phyloP scores from a whole-genome alignment of 2,113 vertebrate genomes.

The Triplophysa siluroides region DNA sequence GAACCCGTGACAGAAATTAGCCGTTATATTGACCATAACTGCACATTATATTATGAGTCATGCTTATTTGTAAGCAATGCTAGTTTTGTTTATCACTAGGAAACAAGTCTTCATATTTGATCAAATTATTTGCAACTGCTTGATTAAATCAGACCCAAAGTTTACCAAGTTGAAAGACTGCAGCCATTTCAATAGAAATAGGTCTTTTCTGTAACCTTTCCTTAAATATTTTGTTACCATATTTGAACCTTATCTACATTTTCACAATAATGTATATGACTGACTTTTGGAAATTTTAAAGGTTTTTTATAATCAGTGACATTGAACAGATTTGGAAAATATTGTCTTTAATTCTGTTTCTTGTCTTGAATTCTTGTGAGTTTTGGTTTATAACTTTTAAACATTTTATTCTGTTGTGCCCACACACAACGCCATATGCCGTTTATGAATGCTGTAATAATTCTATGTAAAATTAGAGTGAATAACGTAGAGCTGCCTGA shows the following conservation, averaged over 20 bases:
- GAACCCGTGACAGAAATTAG: constrained; percentile 20
- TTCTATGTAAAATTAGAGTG: constrained; percentile 53
- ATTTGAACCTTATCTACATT: too few relatives aligned
- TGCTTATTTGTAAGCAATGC: constrained; percentile 25
- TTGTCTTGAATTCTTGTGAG: background rate
- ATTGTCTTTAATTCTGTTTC: background rate
- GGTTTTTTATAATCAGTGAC: background rate
- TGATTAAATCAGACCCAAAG: background rate
- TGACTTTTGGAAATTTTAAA: background rate
- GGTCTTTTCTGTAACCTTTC: too few relatives aligned
- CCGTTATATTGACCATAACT: constrained; percentile 26
- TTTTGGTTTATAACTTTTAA: constrained; percentile 43
- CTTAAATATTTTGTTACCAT: too few relatives aligned
- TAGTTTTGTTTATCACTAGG: background rate
- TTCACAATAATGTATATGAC: background rate
- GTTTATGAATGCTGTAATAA: constrained; percentile 56
- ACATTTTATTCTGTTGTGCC: constrained; percentile 27
- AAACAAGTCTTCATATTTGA: constrained; percentile 26
- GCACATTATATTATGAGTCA: constrained; percentile 33
- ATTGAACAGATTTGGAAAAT: background rate
- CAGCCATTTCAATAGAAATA: background rate
- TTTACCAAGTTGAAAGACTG: constrained; percentile 18
- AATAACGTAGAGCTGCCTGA: constrained; percentile 45
- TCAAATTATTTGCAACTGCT: constrained; percentile 8
- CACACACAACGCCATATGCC: constrained; percentile 51